Conservation (phyloP, 2,888 invertebrate genomes). For the Mechanitis mazaeus region DNA sequence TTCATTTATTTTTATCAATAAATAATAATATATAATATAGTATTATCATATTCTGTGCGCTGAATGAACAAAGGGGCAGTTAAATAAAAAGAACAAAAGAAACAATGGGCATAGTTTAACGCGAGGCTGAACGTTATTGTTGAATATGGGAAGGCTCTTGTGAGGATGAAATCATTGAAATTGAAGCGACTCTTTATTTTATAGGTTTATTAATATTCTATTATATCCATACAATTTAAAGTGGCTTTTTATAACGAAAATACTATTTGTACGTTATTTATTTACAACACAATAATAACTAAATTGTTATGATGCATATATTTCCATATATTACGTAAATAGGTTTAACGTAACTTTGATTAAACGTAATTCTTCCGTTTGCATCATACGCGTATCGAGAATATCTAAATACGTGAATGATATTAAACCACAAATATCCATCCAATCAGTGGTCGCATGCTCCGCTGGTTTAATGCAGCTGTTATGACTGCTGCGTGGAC, state of each 20-base stretch:
- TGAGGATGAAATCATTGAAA: slow-evolving; percentile 47
- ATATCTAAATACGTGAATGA: slow-evolving; percentile 50
- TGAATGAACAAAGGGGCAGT: slow-evolving; percentile 46
- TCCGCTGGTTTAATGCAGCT: slow-evolving; percentile 50
- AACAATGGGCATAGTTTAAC: slow-evolving; percentile 67
- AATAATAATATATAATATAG: slow-evolving; percentile 13
- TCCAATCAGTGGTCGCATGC: slow-evolving; percentile 58
- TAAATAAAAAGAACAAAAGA: slow-evolving; percentile 65
- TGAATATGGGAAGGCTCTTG: slow-evolving; percentile 57
- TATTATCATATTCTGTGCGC: slow-evolving; percentile 45
- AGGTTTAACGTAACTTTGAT: too few species aligned
- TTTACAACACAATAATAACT: too few species aligned
- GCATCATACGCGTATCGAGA: slow-evolving; percentile 35
- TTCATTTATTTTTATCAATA: too few species aligned
- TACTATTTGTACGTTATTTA: neutral
- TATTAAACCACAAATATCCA: slow-evolving; percentile 64
- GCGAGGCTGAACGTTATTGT: slow-evolving; percentile 60
- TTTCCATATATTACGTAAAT: too few species aligned
- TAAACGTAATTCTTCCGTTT: neutral
- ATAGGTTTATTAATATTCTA: slow-evolving; percentile 25
- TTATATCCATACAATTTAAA: slow-evolving; percentile 22
- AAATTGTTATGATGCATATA: too few species aligned
- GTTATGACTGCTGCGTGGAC: slow-evolving; percentile 37
- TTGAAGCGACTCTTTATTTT: slow-evolving; percentile 39
- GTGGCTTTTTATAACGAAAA: slow-evolving; percentile 21